These are phyloP conservation scores for Amblyraja radiata DNA, from an alignment of 2,797 vertebrate species.

Conservation along the genomic window DNA sequence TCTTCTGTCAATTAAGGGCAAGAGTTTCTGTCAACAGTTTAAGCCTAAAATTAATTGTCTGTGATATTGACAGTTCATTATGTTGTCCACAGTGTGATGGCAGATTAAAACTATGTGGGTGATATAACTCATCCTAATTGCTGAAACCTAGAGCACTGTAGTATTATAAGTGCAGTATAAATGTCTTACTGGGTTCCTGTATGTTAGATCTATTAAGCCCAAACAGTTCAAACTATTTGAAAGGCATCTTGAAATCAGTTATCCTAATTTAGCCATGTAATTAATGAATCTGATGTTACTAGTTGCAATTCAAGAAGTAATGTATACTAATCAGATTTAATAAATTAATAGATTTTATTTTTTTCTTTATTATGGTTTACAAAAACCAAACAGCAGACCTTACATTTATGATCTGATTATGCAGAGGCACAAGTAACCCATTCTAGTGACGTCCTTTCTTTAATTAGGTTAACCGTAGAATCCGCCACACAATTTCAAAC, in stretches of 20 bases:
- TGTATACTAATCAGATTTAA: background rate
- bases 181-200: background rate
- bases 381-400: background rate
- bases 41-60: background rate
- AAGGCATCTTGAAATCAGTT: background rate
- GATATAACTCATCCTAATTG: background rate
- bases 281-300: background rate
- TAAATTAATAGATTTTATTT: background rate
- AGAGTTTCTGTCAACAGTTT: background rate
- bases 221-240: background rate
- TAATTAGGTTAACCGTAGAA: background rate
- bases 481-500: no score
- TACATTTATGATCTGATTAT: background rate
- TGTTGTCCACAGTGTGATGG: background rate
- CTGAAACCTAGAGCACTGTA: no score
- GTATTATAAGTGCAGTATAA: background rate
- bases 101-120: background rate
- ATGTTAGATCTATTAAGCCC: background rate
- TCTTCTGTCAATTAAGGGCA: background rate
- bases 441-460: background rate
- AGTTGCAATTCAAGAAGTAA: background rate
- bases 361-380: background rate
- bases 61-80: background rate
- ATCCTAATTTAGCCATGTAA: background rate
- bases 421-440: background rate